These are phyloP conservation scores for Ostrea edulis DNA, from an alignment of 1,140 invertebrate species.

Conservation along the genomic window DNA sequence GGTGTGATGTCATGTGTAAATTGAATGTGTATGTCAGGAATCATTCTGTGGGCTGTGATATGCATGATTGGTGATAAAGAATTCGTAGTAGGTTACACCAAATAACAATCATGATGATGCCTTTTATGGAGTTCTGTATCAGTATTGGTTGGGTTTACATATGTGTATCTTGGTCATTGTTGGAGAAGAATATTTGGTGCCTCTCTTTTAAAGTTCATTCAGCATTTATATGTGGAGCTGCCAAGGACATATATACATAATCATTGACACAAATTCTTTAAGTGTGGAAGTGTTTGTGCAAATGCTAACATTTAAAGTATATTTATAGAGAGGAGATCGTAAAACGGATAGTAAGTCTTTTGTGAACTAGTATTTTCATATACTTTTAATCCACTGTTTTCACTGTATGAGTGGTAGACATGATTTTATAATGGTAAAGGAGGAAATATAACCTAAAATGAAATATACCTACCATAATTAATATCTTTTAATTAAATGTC, in stretches of 20 bases:
- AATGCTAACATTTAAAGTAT: neutral
- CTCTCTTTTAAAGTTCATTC: neutral
- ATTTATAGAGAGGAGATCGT: neutral
- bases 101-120: too few relatives aligned
- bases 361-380: neutral
- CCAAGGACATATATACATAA: neutral
- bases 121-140: too few relatives aligned
- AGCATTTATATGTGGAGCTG: neutral
- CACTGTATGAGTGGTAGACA: too few relatives aligned
- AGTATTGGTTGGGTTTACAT: too few relatives aligned
- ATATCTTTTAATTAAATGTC: too few relatives aligned
- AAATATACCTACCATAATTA: too few relatives aligned
- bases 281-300: neutral
- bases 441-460: too few relatives aligned
- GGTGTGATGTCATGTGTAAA: too few relatives aligned
- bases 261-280: neutral
- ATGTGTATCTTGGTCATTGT: too few relatives aligned
- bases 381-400: too few relatives aligned
- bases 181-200: too few relatives aligned
- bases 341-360: neutral
- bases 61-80: conserved; percentile 1
- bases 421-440: too few relatives aligned
- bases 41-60: neutral
- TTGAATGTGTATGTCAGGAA: neutral
- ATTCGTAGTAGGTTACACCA: neutral